A percentile compares a stretch with the other conserved stretches of the same genome.
These are phyloP conservation scores for Tiphia femorata DNA, from an alignment of 2,888 invertebrate species.

Conservation along the genomic window DNA sequence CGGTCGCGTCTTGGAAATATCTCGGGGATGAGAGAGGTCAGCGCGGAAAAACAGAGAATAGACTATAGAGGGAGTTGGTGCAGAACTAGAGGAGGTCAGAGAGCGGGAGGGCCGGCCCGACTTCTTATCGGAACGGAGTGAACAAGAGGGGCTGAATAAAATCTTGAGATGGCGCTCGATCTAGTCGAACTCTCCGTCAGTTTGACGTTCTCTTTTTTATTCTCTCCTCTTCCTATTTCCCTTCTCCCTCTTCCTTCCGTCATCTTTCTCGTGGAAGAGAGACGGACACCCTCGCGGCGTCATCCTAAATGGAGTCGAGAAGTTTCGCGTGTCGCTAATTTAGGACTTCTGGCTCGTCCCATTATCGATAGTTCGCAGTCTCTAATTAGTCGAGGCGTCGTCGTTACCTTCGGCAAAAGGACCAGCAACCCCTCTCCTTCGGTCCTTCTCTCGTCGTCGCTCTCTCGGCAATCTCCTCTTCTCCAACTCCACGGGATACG, in stretches of 20 bases:
- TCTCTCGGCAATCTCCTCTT: not conserved
- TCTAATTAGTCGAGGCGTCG: conserved; percentile 38
- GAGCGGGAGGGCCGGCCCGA: no score
- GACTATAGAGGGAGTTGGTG: no score
- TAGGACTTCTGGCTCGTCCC: conserved; percentile 32
- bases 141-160: no score
- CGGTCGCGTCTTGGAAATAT: no score
- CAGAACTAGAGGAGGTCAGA: no score
- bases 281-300: not conserved
- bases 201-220: no score
- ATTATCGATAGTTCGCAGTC: conserved; percentile 42
- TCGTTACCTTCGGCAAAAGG: conserved; percentile 20
- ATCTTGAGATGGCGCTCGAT: no score
- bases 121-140: no score
- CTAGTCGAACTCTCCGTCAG: no score
- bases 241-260: not conserved
- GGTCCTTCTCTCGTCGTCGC: not conserved
- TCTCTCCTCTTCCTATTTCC: not conserved
- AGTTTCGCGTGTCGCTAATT: conserved; percentile 42
- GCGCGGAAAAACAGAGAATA: no score
- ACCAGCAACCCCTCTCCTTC: not conserved
- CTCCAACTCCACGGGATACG: not conserved
- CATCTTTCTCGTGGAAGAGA: no score
- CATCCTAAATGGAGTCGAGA: conserved; percentile 33
- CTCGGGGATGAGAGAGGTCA: no score